Base-by-base conservation (phyloP, 2,888 invertebrate species). In the Ophion obscuratus region DNA sequence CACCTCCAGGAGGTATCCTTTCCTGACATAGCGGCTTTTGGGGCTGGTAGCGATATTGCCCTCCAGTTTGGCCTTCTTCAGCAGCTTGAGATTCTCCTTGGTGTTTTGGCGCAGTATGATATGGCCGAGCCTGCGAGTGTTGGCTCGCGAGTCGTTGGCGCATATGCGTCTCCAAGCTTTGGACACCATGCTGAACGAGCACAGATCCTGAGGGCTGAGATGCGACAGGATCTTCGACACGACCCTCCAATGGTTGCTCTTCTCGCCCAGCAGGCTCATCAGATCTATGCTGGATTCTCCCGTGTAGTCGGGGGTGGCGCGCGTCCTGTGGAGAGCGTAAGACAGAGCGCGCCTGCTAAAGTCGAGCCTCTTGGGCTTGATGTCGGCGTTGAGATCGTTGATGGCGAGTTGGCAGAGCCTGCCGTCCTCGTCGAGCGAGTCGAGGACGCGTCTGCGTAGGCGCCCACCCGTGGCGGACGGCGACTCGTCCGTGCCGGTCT, bases 181-280 rank as follows among this genome's bases (percentile, higher is more conserved):
- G 0, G 94, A 94, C 0, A 94, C 94, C 92, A 93, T 92, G 47
- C 92, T 93, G 31, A 93, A 88, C 0, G 92, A 90, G 70, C 94
- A 93, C 0, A 94, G 88, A 88, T 94, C 94, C 84, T 93, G 92
- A 0, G 93, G 91, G 2, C 90, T 90, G 2, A 94, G 89, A 70
- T 91, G 91, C 0, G 89, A 88, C 2, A 94, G 87, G 66, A 94
- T 94, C 82, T 93, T 93, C 1, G 91, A 90, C 2, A 94, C 90
- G 44, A 93, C 92, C 57, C 92, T 89, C 86, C 91, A 91, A 57
- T 93, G 93, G 80, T 92, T 91, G 82, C 93, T 92, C 87, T 92
- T 93, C 14, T 94, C 93, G 0, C 94, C 93, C 0, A 94, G 89
- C 0, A 92, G 89, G 47, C 90, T 90, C 20, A 94, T 68, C 36